phyloP scores from a whole-genome alignment of 2,888 invertebrate species.

The Drosophila anomelani region DNA sequence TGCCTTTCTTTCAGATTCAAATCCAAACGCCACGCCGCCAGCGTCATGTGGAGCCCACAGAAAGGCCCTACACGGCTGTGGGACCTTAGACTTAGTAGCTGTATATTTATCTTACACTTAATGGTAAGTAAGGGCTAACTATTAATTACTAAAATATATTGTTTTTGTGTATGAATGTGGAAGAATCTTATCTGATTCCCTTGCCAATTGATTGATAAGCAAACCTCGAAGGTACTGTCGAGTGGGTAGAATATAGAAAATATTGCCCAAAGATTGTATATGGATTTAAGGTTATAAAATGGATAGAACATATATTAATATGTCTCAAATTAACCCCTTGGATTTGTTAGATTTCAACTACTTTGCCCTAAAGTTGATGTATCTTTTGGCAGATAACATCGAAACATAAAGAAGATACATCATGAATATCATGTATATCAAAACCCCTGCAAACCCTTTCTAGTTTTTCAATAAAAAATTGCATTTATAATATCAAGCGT shows the following conservation, averaged over 20 bases:
- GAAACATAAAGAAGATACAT: no score
- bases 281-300: no score
- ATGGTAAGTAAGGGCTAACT: conserved; percentile 80
- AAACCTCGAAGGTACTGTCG: background rate
- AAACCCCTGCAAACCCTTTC: background rate
- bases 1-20: conserved; percentile 64
- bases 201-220: background rate
- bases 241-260: background rate
- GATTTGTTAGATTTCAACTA: no score
- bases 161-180: background rate
- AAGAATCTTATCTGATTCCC: background rate
- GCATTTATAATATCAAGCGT: background rate
- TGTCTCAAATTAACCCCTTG: background rate
- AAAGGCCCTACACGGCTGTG: conserved; percentile 85
- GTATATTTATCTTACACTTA: conserved; percentile 84
- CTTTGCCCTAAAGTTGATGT: no score
- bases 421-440: no score
- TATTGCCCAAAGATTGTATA: background rate
- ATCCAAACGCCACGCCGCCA: conserved; percentile 79
- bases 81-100: conserved; percentile 84
- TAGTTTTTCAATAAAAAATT: background rate
- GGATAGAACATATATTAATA: background rate
- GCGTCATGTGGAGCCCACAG: conserved; percentile 85
- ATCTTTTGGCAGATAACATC: no score
- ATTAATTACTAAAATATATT: no score